phyloP scores from a whole-genome alignment of 2,113 vertebrate genomes.

The Pyrgilauda ruficollis region DNA sequence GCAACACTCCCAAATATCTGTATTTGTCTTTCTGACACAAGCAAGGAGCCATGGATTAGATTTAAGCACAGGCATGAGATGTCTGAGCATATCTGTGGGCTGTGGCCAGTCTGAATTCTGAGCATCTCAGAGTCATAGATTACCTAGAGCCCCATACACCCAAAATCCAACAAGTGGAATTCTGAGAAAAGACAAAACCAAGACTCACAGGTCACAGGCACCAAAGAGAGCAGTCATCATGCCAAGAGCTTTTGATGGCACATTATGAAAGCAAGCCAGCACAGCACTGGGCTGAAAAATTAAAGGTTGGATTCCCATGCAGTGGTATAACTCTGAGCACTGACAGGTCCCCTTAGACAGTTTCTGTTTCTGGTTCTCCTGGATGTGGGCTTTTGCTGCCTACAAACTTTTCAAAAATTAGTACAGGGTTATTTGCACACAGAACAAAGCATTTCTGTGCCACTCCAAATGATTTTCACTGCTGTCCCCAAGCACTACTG shows the following conservation, averaged over 20 bases:
- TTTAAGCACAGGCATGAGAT: neutral
- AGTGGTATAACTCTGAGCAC: neutral
- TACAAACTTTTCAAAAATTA: neutral
- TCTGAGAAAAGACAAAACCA: neutral
- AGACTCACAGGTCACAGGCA: neutral
- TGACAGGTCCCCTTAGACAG: neutral
- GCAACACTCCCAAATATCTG: neutral
- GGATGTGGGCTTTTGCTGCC: neutral
- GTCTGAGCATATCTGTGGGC: neutral
- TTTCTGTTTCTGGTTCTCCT: neutral
- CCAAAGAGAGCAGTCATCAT: neutral
- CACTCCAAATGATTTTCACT: neutral
- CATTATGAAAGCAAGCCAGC: neutral
- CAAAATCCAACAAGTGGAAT: neutral
- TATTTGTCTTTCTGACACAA: neutral
- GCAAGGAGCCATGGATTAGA: neutral
- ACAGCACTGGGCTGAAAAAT: neutral
- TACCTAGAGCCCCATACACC: neutral
- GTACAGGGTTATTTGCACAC: fast-evolving
- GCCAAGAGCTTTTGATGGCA: neutral
- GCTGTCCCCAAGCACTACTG: neutral
- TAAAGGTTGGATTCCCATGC: neutral
- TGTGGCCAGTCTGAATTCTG: neutral
- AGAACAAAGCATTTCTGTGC: neutral
- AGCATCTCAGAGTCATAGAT: neutral